Base-by-base conservation (phyloP, 2,797 vertebrate genomes). In the Cynopterus sphinx region DNA sequence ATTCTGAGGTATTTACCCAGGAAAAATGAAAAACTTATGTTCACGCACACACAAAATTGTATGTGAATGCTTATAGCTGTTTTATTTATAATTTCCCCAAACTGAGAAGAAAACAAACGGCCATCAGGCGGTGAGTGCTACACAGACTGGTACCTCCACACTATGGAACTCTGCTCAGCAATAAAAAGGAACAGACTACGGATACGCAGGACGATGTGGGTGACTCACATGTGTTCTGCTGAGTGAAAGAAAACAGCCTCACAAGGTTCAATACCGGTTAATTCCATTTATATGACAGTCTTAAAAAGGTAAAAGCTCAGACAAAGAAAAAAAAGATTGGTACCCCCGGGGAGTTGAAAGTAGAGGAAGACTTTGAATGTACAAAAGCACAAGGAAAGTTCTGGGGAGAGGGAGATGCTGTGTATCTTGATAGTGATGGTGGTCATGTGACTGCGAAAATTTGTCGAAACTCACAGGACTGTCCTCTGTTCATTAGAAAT, bases 21-120 rank as follows among this genome's bases (percentile, higher is more conserved):
- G 85, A 87, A 67, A 85, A 88, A 92, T 41, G 49, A 28, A 61
- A 91, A 94, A 81, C 28, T 53, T 53, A 77, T 0, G 43, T 79
- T 63, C 63, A 77, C 24, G 83, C 46, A 24, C 57, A 61, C 59
- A 61, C 21, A 43, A n/a, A 36, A 87, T 26, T 63, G 13, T 24
- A 71, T 24, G 26, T 39, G 33, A 90, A 77, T 43, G 55, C 28
- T 96, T 75, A 43, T 6, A 84, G 24, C 12, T 84, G n/a, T 65
- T 59, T 78, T 49, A 88, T 91, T 84, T 77, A 73, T 81, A 84
- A 73, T 75, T 5, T 8, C 4, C 39, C 26, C 5, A 92, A 77
- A 53, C 33, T 75, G 31, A 65, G 68, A 87, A 73, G 11, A 51
- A 51, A n/a, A n/a, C 5, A 51, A 46, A 57, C 43, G 46, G 28